Evolutionary conservation across 2,797 vertebrate species (phyloP), one percentile per base, ranked within the genome.

Genomic region (Lithobates sylvaticus): DNA sequence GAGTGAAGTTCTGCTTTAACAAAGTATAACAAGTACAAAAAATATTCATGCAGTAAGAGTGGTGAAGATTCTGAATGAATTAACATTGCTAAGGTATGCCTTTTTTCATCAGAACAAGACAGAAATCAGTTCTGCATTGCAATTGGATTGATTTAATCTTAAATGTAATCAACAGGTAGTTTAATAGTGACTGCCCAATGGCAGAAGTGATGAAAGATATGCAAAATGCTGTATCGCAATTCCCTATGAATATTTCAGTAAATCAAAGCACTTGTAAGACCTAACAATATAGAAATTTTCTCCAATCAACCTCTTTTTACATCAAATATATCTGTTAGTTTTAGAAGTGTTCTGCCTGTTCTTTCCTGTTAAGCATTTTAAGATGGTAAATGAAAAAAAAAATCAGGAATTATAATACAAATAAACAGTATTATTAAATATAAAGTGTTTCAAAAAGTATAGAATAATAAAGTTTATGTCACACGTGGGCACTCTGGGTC

Each of bases 131-230:
- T n/a, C 64, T 34, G 47, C 64, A 68, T n/a, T 16, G 81, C 27
- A 76, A 76, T 67, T 84, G 73, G 26, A 50, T 68, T 34, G 7
- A 61, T 76, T 76, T 69, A 76, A 83, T 76, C 73, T 69, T 69
- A 83, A 83, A 76, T 83, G 64, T 76, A 83, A 84, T 84, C 82
- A 84, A 77, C 74, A 70, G 32, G 65, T 77, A 84, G 82, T 69
- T 84, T 76, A 58, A 76, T 76, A 84, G 74, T 70, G 15, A 70
- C 42, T 76, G 39, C 76, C 69, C 81, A 83, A 83, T 76, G 50
- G 82, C 65, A 70, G 74, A 77, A 77, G 74, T 36, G 64, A 77
- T 83, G 72, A 34, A 32, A 76, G 70, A 68, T 77, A 83, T 84
- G 74, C 82, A 77, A 84, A 84, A 65, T 61, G 23, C 65, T 27